Percentiles rank a stretch among this genome's conserved stretches.
Conservation (phyloP, 2,888 invertebrate species). For the Hypercompe scribonia region DNA sequence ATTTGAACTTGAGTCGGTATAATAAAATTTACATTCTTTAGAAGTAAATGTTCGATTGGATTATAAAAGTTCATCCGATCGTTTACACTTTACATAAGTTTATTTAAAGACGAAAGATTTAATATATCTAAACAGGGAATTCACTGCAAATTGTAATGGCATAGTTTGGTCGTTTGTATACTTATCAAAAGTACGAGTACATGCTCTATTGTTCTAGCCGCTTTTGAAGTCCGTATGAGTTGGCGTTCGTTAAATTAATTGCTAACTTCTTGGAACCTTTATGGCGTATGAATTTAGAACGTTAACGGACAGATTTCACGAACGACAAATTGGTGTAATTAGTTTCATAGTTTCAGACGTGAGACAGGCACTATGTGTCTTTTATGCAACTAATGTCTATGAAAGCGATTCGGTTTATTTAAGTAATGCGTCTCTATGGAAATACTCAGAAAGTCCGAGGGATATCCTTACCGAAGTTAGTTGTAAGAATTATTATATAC, state of each 20-base stretch:
- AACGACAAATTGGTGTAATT: conserved; percentile 48
- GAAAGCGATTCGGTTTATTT: not conserved
- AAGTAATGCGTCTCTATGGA: not conserved
- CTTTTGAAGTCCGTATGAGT: conserved; percentile 62
- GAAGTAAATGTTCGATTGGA: not conserved
- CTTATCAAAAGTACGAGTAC: conserved; percentile 62
- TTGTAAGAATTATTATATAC: not conserved
- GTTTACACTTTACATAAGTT: not conserved
- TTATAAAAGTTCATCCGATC: conserved; percentile 24
- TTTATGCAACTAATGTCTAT: not conserved
- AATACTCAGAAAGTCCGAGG: not conserved
- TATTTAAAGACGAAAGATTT: not conserved
- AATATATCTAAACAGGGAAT: not conserved
- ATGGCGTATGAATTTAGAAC: conserved; percentile 56
- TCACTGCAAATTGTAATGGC: conserved; percentile 56
- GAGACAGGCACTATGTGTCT: conserved; percentile 5
- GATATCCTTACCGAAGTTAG: too few species aligned
- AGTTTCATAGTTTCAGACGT: conserved; percentile 42
- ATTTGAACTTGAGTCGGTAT: conserved; percentile 21
- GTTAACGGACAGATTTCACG: conserved; percentile 51
- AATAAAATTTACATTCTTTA: conserved; percentile 2
- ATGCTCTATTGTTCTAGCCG: conserved; percentile 63
- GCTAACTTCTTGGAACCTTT: conserved; percentile 62
- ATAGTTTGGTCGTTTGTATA: conserved; percentile 51
- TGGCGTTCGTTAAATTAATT: conserved; percentile 66